Evolutionary conservation across 2,113 vertebrate genomes (phyloP).

Genomic region (Ailuropoda melanoleuca): DNA sequence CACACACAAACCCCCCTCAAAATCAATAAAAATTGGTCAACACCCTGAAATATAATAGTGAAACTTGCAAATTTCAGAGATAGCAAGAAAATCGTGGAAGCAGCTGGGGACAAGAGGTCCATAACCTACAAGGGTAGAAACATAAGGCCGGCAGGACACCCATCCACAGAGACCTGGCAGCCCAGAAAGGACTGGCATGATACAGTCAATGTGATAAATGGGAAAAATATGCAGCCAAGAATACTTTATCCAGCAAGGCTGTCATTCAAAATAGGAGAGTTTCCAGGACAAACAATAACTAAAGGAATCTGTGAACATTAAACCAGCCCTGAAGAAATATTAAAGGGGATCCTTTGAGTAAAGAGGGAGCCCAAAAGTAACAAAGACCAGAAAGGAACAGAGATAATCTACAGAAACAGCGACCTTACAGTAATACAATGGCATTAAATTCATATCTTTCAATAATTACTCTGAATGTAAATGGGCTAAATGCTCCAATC

Average conservation of each 20-base stretch:
- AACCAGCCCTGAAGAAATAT: too few relatives aligned
- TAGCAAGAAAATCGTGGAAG: background rate
- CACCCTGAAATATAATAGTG: background rate
- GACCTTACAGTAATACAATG: background rate
- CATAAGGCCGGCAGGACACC: background rate
- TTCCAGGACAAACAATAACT: too few relatives aligned
- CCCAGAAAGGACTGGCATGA: background rate
- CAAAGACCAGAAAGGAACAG: background rate
- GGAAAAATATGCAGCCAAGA: background rate
- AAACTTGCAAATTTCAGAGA: background rate
- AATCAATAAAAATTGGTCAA: background rate
- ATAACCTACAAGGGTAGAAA: background rate
- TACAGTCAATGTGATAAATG: background rate
- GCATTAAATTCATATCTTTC: background rate
- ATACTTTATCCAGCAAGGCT: background rate
- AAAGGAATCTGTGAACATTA: too few relatives aligned
- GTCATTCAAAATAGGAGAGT: background rate
- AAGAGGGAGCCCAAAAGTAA: too few relatives aligned
- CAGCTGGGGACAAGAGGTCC: background rate
- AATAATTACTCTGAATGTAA: background rate
- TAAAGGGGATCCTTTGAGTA: too few relatives aligned
- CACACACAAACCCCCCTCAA: background rate
- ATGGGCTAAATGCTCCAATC: background rate
- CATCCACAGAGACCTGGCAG: background rate
- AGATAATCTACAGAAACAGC: background rate